These are phyloP conservation scores for Sphaerophoria rueppellii DNA, from an alignment of 2,888 invertebrate genomes.

Conservation along the genomic window DNA sequence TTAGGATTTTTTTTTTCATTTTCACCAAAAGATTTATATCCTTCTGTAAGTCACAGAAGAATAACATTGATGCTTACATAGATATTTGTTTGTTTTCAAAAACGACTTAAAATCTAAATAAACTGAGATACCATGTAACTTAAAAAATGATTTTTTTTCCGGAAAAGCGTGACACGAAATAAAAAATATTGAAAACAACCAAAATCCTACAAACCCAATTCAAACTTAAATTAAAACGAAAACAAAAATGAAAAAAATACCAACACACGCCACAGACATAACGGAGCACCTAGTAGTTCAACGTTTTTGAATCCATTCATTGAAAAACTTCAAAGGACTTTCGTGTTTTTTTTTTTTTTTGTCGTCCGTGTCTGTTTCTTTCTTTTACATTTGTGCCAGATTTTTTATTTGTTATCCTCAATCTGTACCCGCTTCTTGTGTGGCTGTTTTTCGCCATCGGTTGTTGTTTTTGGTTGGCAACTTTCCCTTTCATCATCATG, in stretches of 20 bases:
- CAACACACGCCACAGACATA: not conserved
- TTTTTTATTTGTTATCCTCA: constrained; percentile 37
- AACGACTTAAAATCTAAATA: constrained; percentile 10
- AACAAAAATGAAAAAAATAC: not conserved
- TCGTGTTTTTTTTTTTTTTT: not conserved
- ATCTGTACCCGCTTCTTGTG: constrained; percentile 41
- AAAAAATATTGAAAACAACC: constrained; percentile 2
- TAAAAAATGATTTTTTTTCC: constrained; percentile 14
- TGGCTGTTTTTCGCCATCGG: constrained; percentile 46
- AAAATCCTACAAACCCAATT: constrained; percentile 50
- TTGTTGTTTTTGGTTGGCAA: constrained; percentile 34
- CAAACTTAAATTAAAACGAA: not conserved
- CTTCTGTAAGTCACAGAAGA: constrained; percentile 22
- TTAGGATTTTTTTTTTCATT: not conserved
- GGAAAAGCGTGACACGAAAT: not conserved
- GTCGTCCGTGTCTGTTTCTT: not conserved
- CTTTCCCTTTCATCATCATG: constrained; percentile 50
- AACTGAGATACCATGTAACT: not conserved
- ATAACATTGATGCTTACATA: not conserved
- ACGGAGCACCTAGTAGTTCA: constrained; percentile 16
- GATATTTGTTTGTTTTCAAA: constrained; percentile 5
- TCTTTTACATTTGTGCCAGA: not conserved
- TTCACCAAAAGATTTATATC: constrained; percentile 13
- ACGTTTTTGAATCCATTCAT: constrained; percentile 39
- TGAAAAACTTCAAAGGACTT: constrained; percentile 40